Percentiles rank a stretch among this genome's conserved stretches.
phyloP scores from a whole-genome alignment of 2,888 invertebrate genomes.

The Labia minor region DNA sequence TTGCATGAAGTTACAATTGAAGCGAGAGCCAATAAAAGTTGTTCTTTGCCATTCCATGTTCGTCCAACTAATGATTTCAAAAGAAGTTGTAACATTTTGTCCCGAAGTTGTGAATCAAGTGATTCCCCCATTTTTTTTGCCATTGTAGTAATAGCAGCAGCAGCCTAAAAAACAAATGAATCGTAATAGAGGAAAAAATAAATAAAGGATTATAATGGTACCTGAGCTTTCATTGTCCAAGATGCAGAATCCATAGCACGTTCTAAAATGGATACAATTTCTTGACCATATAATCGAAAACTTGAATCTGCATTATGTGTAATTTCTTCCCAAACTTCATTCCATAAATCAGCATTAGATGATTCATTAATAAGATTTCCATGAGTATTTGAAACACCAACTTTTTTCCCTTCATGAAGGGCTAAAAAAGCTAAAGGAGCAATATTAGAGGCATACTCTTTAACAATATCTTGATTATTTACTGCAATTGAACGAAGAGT shows the following conservation, averaged over 20 bases:
- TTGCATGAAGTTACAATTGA: constrained; percentile 56
- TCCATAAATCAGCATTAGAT: constrained; percentile 52
- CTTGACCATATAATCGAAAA: constrained; percentile 60
- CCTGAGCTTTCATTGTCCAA: constrained; percentile 79
- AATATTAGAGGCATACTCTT: constrained; percentile 60
- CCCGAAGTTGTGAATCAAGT: constrained; percentile 52
- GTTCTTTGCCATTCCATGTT: constrained; percentile 84
- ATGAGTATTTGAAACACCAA: constrained; percentile 36
- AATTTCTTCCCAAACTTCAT: constrained; percentile 80
- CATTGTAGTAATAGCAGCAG: constrained; percentile 68
- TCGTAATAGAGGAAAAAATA: constrained; percentile 15
- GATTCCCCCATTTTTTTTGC: constrained; percentile 57
- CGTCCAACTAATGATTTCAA: constrained; percentile 64
- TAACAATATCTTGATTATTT: constrained; percentile 71
- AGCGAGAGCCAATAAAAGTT: constrained; percentile 64
- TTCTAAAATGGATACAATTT: constrained; percentile 59
- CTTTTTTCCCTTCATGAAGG: constrained; percentile 71
- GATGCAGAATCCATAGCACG: constrained; percentile 66
- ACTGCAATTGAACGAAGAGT: constrained; percentile 71
- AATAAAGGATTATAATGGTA: constrained; percentile 28
- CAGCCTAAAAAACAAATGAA: constrained; percentile 45
- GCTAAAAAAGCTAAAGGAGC: constrained; percentile 81
- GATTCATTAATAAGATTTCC: neutral
- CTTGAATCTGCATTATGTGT: constrained; percentile 80
- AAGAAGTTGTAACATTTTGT: constrained; percentile 53